Evolutionary conservation across 2,113 vertebrate species (phyloP).

Genomic region (Ochotona curzoniae): DNA sequence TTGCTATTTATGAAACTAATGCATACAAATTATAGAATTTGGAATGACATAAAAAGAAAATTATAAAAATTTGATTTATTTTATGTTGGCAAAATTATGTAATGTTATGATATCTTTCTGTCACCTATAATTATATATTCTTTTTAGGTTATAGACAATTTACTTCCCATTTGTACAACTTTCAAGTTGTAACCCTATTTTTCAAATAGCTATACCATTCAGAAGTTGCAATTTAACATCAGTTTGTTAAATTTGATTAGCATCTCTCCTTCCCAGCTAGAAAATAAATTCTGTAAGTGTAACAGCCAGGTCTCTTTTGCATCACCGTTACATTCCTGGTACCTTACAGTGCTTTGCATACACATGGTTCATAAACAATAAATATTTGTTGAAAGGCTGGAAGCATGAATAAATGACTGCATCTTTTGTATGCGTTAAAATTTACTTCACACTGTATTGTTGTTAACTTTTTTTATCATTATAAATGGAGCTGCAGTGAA

Average conservation of each 20-base stretch:
- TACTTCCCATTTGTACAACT: background rate
- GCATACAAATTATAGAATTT: conserved; percentile 32
- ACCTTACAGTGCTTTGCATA: background rate
- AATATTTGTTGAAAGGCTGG: conserved; percentile 31
- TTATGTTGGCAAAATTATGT: background rate
- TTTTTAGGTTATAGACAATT: background rate
- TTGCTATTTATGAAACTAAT: conserved; percentile 38
- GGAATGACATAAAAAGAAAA: background rate
- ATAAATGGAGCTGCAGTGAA: conserved; percentile 43
- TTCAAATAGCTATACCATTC: background rate
- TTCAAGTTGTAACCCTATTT: conserved; percentile 59
- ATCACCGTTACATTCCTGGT: background rate
- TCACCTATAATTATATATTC: background rate
- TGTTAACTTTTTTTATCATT: conserved; percentile 54
- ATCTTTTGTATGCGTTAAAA: background rate
- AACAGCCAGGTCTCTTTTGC: background rate
- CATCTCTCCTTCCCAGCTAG: background rate
- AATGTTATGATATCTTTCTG: background rate
- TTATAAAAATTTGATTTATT: background rate
- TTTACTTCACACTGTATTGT: conserved; percentile 35
- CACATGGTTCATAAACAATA: conserved; percentile 1
- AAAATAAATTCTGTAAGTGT: conserved; percentile 27
- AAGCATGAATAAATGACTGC: conserved; percentile 19
- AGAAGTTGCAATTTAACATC: conserved; percentile 7
- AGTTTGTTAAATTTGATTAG: conserved; percentile 52